Conservation (phyloP, 2,888 invertebrate species). For the Saturnia japonica region DNA sequence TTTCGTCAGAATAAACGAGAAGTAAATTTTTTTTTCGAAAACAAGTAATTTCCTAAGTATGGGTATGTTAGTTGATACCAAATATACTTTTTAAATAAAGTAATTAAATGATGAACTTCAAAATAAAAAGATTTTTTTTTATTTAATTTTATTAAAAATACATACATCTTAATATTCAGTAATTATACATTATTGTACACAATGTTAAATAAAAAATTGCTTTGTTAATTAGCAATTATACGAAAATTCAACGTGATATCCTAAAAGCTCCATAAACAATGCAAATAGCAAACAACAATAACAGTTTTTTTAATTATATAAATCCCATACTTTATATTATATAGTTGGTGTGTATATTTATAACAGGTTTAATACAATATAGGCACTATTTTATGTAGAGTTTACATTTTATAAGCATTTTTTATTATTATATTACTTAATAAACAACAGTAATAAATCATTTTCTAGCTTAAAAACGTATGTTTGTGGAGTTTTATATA, state of each 20-base stretch:
- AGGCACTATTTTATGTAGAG: constrained; percentile 6
- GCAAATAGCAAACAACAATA: constrained; percentile 14
- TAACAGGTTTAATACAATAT: neutral
- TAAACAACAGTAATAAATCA: neutral
- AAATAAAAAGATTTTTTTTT: neutral
- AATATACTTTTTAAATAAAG: neutral
- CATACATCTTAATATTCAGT: constrained; percentile 31
- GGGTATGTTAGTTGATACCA: neutral
- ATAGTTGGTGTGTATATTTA: neutral
- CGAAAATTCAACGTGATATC: neutral
- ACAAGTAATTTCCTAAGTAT: too few relatives aligned
- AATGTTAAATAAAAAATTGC: constrained; percentile 20
- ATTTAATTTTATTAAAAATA: constrained; percentile 42
- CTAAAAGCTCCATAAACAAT: constrained; percentile 14
- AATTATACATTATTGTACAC: constrained; percentile 28
- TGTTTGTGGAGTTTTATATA: neutral
- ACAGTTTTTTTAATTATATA: neutral
- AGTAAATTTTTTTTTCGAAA: too few relatives aligned
- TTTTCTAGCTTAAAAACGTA: neutral
- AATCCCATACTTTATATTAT: neutral
- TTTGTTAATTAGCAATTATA: constrained; percentile 8
- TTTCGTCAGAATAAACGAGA: too few relatives aligned
- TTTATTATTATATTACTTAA: neutral
- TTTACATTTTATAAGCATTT: neutral
- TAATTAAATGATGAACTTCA: neutral